Evolutionary conservation across 2,888 invertebrate genomes (phyloP).

Genomic region (Serripes groenlandicus): DNA sequence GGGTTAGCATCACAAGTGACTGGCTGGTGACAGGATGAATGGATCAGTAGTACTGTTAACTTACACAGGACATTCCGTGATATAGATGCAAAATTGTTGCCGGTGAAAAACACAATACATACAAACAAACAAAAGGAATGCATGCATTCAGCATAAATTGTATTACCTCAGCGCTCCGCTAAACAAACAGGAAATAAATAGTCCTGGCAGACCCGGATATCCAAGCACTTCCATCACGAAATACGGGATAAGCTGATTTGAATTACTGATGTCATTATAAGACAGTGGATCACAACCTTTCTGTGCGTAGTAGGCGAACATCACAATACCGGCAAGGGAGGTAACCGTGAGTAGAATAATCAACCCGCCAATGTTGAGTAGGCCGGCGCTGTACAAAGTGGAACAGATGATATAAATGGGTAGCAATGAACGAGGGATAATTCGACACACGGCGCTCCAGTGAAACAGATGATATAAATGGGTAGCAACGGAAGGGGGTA

Average conservation of each 20-base stretch:
- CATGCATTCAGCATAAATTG: background rate
- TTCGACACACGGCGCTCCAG: no score
- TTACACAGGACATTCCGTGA: no score
- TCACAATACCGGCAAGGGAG: conserved; percentile 73
- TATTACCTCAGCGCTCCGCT: conserved; percentile 76
- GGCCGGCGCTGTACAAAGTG: conserved; percentile 73
- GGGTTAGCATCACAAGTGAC: no score
- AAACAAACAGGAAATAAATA: conserved; percentile 77
- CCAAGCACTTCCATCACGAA: conserved; percentile 76
- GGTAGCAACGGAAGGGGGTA: no score
- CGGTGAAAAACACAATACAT: no score
- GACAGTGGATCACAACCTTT: conserved; percentile 75
- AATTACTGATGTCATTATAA: conserved; percentile 66
- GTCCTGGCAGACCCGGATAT: conserved; percentile 75
- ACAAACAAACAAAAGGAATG: no score
- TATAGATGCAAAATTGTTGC: no score
- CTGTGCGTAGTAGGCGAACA: conserved; percentile 76
- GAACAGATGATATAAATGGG: no score
- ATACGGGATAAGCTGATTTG: conserved; percentile 76
- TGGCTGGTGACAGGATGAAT: no score
- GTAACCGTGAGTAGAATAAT: conserved; percentile 68
- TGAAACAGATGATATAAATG: no score
- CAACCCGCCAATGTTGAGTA: conserved; percentile 74
- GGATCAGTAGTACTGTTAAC: no score
- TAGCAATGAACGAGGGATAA: no score